Conservation (phyloP, 2,797 vertebrate species). For the Parauchenoglanis ngamensis region DNA sequence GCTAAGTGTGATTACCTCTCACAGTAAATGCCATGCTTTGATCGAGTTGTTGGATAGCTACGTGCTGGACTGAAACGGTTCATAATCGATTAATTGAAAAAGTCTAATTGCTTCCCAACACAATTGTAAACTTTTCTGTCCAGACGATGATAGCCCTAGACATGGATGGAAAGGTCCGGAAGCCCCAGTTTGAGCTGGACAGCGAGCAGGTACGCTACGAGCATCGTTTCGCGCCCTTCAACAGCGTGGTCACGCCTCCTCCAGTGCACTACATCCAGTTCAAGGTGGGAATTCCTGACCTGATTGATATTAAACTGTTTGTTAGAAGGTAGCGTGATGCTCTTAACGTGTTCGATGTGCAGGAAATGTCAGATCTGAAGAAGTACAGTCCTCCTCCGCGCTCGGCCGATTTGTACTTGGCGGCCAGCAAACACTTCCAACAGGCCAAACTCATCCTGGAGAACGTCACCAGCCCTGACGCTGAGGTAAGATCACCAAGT, state of each 20-base stretch:
- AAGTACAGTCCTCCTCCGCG: slow-evolving; percentile 97
- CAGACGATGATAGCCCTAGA: slow-evolving; percentile 99
- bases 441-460: slow-evolving; percentile 98
- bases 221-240: slow-evolving; percentile 97
- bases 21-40: no score
- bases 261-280: slow-evolving; percentile 98
- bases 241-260: slow-evolving; percentile 96
- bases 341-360: slow-evolving; percentile 10
- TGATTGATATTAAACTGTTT: neutral
- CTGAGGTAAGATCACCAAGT: slow-evolving; percentile 80
- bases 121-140: neutral
- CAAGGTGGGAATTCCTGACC: slow-evolving; percentile 78
- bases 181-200: slow-evolving; percentile 97
- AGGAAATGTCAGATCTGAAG: slow-evolving; percentile 99
- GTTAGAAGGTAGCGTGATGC: neutral
- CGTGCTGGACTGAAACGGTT: no score
- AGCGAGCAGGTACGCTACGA: slow-evolving; percentile 98
- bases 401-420: slow-evolving; percentile 94
- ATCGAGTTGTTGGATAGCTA: no score
- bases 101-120: neutral
- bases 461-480: slow-evolving; percentile 90
- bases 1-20: no score
- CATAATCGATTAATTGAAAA: neutral
- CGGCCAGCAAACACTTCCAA: slow-evolving; percentile 98
- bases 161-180: slow-evolving; percentile 97